A percentile compares a stretch with the other conserved stretches of the same genome.
Evolutionary conservation across 1,140 invertebrate genomes (phyloP).

Genomic region (Heliothis virescens): DNA sequence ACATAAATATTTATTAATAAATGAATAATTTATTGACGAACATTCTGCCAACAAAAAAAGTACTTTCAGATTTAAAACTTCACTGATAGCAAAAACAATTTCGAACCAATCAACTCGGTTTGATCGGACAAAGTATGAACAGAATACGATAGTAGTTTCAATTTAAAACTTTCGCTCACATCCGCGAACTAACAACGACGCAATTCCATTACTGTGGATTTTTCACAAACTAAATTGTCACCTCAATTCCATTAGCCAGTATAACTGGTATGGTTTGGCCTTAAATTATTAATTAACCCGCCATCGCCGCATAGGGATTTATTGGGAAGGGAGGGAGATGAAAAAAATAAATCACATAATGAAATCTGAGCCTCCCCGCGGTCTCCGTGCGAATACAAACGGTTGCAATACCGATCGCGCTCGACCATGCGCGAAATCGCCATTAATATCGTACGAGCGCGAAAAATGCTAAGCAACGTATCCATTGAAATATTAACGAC

Average conservation of each 20-base stretch:
- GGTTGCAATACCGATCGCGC: constrained; percentile 63
- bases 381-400: constrained; percentile 68
- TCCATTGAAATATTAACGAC: constrained; percentile 6
- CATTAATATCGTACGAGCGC: constrained; percentile 71
- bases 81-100: constrained; percentile 6
- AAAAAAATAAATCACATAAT: constrained; percentile 81
- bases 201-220: constrained; percentile 5
- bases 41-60: too few species aligned
- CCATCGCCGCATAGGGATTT: constrained; percentile 71
- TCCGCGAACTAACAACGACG: constrained; percentile 1
- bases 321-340: constrained; percentile 77
- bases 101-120: constrained; percentile 26
- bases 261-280: constrained; percentile 50
- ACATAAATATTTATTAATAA: neutral
- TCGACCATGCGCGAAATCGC: constrained; percentile 71
- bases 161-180: constrained; percentile 17
- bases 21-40: neutral
- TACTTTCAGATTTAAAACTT: neutral
- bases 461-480: constrained; percentile 54
- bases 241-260: constrained; percentile 61
- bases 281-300: constrained; percentile 84
- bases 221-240: constrained; percentile 61
- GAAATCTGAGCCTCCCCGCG: constrained; percentile 75
- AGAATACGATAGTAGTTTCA: constrained; percentile 34
- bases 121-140: constrained; percentile 22